Evolutionary conservation across 2,113 vertebrate genomes (phyloP), one percentile per base, ranked within the genome.

Genomic region (Cyprichromis sp.): DNA sequence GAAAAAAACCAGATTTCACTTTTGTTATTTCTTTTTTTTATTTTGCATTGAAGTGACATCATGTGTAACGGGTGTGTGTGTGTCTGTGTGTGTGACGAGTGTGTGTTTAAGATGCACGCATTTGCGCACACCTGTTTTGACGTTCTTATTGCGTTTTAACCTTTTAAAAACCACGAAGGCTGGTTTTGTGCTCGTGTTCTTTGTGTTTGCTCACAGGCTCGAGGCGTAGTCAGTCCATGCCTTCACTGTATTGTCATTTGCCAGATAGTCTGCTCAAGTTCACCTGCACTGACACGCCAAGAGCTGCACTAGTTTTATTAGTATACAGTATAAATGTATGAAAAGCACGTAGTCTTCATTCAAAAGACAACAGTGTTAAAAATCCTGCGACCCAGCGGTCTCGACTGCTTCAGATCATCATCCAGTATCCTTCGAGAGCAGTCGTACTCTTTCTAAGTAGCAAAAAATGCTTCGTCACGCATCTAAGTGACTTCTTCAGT

Each of bases 1-100:
- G 34, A 13, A 1, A 8, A 79, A 57, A 80, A 68, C n/a, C 45
- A 59, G 66, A 47, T 76, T 81, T 81, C 34, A 57, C 31, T 85
- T 86, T 89, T 87, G 26, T 85, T 86, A 66, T 83, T 78, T 42
- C 17, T 79, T 79, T 57, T 86, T 82, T 84, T 57, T 29, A 86
- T 80, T 91, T 34, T 10, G 45, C 26, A 63, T 82, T 84, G 80
- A 86, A 84, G 24, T 24, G 76, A 81, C 59, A 54, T 80, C 81
- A 57, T 80, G 66, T 80, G 55, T 83, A 53, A 86, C 21, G 42
- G 54, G n/a, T 87, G 53, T 87, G 21, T 78, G 76, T 59, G 38
- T 89, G 24, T 85, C 3, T 21, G 3, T 3, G 38, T 89, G 24
- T 85, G 55, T 83, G 57, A 86, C 21, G 42, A 61, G n/a, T 87